Evolutionary conservation across 2,797 vertebrate species (phyloP).

Genomic region (Spinibarbus caldwelli): DNA sequence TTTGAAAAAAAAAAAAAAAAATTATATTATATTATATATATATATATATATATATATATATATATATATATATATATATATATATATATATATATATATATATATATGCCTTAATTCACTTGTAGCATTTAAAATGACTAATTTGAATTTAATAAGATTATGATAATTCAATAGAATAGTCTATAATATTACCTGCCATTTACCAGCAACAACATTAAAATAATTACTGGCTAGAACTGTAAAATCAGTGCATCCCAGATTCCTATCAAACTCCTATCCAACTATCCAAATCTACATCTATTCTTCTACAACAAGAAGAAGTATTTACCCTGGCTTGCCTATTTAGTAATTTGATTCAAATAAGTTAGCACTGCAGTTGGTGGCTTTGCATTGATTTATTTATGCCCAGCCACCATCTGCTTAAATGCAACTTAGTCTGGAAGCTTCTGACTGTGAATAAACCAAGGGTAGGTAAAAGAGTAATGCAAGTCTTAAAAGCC

Average conservation of each 20-base stretch:
- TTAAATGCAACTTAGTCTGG: constrained; percentile 31
- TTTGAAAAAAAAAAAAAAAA: not conserved
- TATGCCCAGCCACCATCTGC: constrained; percentile 21
- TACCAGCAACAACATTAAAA: not conserved
- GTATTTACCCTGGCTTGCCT: not conserved
- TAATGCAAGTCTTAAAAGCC: constrained; percentile 44
- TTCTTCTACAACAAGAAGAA: not conserved
- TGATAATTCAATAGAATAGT: not conserved
- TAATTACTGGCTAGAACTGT: not conserved
- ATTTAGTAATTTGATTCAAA: not conserved
- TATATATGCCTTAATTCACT: not conserved
- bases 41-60: too few relatives aligned
- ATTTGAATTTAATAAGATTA: not conserved
- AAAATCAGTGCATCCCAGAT: not conserved
- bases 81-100: too few relatives aligned
- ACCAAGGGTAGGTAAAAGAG: constrained; percentile 38
- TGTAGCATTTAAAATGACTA: not conserved
- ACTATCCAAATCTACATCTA: not conserved
- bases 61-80: too few relatives aligned
- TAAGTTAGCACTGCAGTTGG: constrained; percentile 7
- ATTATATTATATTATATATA: too few relatives aligned
- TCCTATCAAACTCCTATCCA: not conserved
- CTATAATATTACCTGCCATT: not conserved
- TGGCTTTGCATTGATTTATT: constrained; percentile 13
- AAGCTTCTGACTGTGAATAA: constrained; percentile 37